Percentiles rank a stretch among this genome's conserved stretches.
Conservation (phyloP, 2,797 vertebrate genomes). For the Gymnoscopelus braueri region DNA sequence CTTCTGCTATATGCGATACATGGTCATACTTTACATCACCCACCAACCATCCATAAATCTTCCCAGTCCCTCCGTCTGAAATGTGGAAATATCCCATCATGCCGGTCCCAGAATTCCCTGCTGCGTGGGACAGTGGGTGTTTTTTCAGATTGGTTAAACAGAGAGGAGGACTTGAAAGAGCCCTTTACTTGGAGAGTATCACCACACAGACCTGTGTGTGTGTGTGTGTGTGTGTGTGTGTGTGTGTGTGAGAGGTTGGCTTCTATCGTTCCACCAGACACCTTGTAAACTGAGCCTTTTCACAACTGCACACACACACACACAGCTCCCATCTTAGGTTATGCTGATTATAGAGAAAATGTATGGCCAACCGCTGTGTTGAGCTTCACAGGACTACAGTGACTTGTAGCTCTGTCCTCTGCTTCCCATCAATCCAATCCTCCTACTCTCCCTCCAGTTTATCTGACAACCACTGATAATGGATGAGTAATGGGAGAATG, state of each 20-base stretch:
- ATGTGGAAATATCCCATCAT: conserved; percentile 60
- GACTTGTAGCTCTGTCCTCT: background rate
- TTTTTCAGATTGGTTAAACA: conserved; percentile 68
- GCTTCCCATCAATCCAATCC: conserved; percentile 6
- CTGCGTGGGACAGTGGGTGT: conserved; percentile 44
- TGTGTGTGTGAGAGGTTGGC: conserved; percentile 21
- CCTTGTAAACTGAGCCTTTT: conserved; percentile 42
- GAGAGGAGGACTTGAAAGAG: conserved; percentile 46
- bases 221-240: conserved; percentile 16
- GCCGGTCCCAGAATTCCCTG: conserved; percentile 20
- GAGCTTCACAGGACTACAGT: background rate
- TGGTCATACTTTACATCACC: conserved; percentile 23
- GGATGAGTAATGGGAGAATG: conserved; percentile 17
- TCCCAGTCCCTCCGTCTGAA: conserved; percentile 32
- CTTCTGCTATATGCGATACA: conserved; percentile 31
- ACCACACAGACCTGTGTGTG: conserved; percentile 14
- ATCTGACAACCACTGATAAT: conserved; percentile 35
- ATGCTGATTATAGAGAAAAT: background rate
- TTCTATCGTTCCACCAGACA: conserved; percentile 39
- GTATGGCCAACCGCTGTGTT: conserved; percentile 13
- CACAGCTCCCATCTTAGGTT: conserved; percentile 11
- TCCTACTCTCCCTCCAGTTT: conserved; percentile 13
- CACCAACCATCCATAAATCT: conserved; percentile 50
- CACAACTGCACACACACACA: conserved; percentile 7
- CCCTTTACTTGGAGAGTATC: conserved; percentile 26